Conservation (phyloP, 2,113 vertebrate species). For the Chionomys nivalis region DNA sequence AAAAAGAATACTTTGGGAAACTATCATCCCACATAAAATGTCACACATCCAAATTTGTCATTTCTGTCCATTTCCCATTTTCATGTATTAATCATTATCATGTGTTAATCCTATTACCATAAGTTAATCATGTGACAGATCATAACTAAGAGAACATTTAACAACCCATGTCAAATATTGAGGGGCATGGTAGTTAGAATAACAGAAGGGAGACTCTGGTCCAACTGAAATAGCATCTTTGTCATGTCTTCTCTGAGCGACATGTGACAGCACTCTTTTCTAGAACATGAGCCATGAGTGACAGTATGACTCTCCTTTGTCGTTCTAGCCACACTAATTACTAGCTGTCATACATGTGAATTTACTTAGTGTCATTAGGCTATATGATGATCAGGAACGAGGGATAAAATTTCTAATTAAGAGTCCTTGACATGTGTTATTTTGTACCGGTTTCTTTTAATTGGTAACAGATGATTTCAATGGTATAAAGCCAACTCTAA, state of each 20-base stretch:
- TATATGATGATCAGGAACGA: not conserved
- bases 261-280: not conserved
- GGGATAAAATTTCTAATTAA: not conserved
- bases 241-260: not conserved
- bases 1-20: not conserved
- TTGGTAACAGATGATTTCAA: not conserved
- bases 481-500: not conserved
- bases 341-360: not conserved
- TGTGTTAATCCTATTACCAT: too few relatives aligned
- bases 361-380: not conserved
- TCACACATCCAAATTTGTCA: not conserved
- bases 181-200: not conserved
- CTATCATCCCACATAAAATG: not conserved
- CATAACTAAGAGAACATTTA: not conserved
- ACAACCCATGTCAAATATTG: not conserved
- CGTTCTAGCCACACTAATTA: not conserved
- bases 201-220: not conserved
- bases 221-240: not conserved
- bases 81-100: not conserved
- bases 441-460: not conserved
- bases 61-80: not conserved
- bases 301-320: not conserved
- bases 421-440: not conserved
- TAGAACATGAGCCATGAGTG: not conserved
- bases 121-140: not conserved